Base-by-base conservation (phyloP, 2,797 vertebrate species). In the Furcifer pardalis region DNA sequence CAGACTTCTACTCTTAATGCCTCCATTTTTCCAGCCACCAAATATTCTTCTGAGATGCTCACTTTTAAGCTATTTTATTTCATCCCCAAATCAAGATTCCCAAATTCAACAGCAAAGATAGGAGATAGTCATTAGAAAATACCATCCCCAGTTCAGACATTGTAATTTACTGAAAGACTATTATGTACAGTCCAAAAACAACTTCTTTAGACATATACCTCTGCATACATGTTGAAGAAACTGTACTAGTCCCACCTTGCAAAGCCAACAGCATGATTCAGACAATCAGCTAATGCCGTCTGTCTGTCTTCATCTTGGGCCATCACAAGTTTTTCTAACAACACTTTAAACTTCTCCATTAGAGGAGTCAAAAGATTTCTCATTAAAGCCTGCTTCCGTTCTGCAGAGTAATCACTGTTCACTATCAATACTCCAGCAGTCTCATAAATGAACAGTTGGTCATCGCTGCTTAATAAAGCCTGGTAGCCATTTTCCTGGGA, bases 401-500 rank as follows among this genome's bases (percentile, higher is more conserved):
- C 98, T 15, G 96, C 97, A 0, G 98, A 95, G 85, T 97, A 97
- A 77, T 99, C 99, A 0, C 97, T 97, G 88, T 97, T 97, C 90
- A 99, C 98, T 77, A 99, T 98, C 91, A 99, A 95, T 10, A 99
- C 96, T 52, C 98, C 99, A 1, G 98, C 98, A 59, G 98, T 97
- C 96, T 99, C 99, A 63, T 98, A 99, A 95, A 99, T 98, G 92
- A 99, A 99, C 42, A 99, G 97, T 94, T 99, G 98, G 93, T 99
- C 98, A 52, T 99, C 99, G 19, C 97, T 98, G 95, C 97, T 99
- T 94, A 99, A 94, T 90, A 98, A 94, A 21, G 97, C 96, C 49
- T 95, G 97, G 94, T 97, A 98, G 60, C 98, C 98, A 68, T 99
- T 99, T 84, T 99, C 98, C 99, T 99, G 94, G 77, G 94, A 91